Base-by-base conservation (phyloP, 2,113 vertebrate species). In the Etheostoma cragini region DNA sequence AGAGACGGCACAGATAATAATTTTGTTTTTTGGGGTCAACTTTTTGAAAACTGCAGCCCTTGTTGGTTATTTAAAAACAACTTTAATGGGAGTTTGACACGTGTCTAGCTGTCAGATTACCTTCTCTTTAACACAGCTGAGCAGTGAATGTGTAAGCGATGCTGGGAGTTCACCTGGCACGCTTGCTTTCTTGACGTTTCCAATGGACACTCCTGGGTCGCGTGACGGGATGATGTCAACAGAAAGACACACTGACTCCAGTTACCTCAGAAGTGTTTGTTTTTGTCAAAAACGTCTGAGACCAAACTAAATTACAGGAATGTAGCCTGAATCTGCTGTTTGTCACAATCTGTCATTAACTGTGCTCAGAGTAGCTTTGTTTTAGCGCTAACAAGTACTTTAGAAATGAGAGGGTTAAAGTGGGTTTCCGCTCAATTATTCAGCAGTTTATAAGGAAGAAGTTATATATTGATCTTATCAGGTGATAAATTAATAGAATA, bases 371-470 rank as follows among this genome's bases (percentile, higher is more conserved):
- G 76, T 50, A 1, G 35, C 58, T 19, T 6, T 22, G 69, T 69
- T 85, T 83, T 24, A 80, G 79, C 66, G 73, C 26, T 76, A 58
- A 63, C 54, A 52, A 21, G 53, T 42, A 35, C 69, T 58, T 64
- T 33, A 77, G 63, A 63, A 72, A 17, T 77, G 21, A 78, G 62
- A 65, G 57, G 62, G 24, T 10, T 65, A 3, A 73, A 82, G 67
- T 66, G 35, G 58, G 52, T 68, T 46, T 80, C 8, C 63, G 33
- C 73, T 88, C 33, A 78, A 80, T 81, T 79, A 83, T 84, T 85
- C 24, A 91, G 30, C 60, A 69, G 71, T 49, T 50, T 26, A 19
- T 56, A 52, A 82, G 16, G 52, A 56, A 47, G 46, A 19, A 8
- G 42, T 49, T 67, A 33, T 71, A 76, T 65, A 12, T 77, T 75